These are phyloP conservation scores for Brachionus sp. DNA, from an alignment of 1,140 invertebrate species.

Conservation along the genomic window DNA sequence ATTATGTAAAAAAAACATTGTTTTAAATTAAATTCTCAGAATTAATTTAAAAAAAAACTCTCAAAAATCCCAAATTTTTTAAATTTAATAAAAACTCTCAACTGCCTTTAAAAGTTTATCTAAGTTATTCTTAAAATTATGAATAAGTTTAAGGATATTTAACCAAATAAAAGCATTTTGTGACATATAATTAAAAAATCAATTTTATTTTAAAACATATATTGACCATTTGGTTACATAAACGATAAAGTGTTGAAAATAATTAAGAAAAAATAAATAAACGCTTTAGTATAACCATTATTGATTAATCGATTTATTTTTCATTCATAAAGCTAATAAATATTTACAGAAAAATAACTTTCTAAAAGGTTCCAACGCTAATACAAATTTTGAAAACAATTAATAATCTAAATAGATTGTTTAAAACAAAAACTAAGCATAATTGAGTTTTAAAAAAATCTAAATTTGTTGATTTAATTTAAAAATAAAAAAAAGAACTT, in stretches of 20 bases:
- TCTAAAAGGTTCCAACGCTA: neutral
- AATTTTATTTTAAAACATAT: no score
- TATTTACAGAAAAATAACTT: conserved; percentile 6
- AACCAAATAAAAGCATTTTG: no score
- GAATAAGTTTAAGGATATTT: no score
- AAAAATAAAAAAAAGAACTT: neutral
- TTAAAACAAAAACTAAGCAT: neutral
- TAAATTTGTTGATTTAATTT: neutral
- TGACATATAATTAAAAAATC: no score
- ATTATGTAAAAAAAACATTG: no score
- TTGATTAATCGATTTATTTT: neutral
- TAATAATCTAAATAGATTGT: neutral
- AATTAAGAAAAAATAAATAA: neutral
- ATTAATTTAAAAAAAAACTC: no score
- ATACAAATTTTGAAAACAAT: neutral
- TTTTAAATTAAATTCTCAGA: no score
- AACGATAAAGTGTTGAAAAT: neutral
- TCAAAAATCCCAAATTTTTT: no score
- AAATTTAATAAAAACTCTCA: no score
- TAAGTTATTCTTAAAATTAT: no score
- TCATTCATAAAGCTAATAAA: neutral
- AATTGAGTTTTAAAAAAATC: neutral
- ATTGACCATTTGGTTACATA: neutral
- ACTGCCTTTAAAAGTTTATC: no score
- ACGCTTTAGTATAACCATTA: neutral